Conservation (phyloP, 2,888 invertebrate genomes). For the Rhaphigaster nebulosa region DNA sequence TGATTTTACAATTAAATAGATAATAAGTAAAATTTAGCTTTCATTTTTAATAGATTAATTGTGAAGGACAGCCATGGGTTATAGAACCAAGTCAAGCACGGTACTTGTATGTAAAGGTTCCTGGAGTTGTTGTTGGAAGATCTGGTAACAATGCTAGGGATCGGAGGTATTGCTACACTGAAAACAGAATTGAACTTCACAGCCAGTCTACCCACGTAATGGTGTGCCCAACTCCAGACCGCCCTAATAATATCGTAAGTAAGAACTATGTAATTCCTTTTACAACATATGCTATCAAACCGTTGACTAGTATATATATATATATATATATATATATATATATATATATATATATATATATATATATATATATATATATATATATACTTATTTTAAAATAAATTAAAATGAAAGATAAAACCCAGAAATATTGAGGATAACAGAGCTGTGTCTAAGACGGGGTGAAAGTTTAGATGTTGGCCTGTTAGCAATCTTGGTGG, state of each 20-base stretch:
- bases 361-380: too few species aligned
- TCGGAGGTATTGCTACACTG: slow-evolving; percentile 77
- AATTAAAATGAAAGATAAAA: too few species aligned
- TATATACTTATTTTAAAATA: too few species aligned
- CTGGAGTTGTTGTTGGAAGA: slow-evolving; percentile 71
- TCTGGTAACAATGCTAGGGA: slow-evolving; percentile 72
- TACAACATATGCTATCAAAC: not conserved
- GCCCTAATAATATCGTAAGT: slow-evolving; percentile 75
- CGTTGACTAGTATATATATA: too few species aligned
- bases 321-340: too few species aligned
- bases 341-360: too few species aligned
- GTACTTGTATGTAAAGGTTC: slow-evolving; percentile 84
- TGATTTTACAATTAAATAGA: not conserved
- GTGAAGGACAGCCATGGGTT: slow-evolving; percentile 84
- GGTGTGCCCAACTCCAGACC: slow-evolving; percentile 72
- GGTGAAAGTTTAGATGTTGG: too few species aligned
- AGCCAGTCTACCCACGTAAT: slow-evolving; percentile 77
- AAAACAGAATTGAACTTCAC: slow-evolving; percentile 84
- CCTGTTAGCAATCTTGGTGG: too few species aligned
- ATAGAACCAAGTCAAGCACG: slow-evolving; percentile 82
- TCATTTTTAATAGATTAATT: slow-evolving; percentile 76
- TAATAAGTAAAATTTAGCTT: not conserved
- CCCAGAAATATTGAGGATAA: too few species aligned
- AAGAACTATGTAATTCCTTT: not conserved
- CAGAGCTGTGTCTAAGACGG: too few species aligned